Evolutionary conservation across 2,113 vertebrate species (phyloP), one percentile per base, ranked within the genome.

Genomic region (Scartelaos histophorus): DNA sequence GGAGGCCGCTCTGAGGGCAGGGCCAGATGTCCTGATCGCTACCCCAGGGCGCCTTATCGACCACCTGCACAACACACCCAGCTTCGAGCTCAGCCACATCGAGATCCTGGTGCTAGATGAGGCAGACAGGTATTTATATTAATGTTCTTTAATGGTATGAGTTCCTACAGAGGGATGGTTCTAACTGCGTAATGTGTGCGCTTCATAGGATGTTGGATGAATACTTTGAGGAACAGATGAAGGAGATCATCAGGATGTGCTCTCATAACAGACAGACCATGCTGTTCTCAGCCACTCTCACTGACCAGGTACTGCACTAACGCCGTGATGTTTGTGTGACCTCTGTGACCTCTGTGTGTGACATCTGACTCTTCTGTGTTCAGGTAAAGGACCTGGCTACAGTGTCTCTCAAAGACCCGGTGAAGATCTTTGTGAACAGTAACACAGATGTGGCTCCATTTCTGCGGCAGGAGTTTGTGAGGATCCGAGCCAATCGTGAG

Each of bases 151-250:
- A 29, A 29, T 29, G 29, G 29, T 29, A 29, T 29, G 29, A 29
- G 29, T 29, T 29, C 29, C 29, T 29, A 29, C 4, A 29, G 29
- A 29, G 29, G 29, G 29, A 29, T 29, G 29, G 29, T 29, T 29
- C 29, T 4, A 29, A 29, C 35, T 43, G 38, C 10, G 10, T 43
- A 38, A 38, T 10, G 7, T 43, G 1, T 58, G 56, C 25, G 21
- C 22, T 58, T 0, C 3, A 54, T 86, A 99, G 98, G 89, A 99
- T 99, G 98, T 76, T 99, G 89, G 97, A 99, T 9, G 98, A 99
- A 74, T 99, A 99, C 88, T 99, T 99, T 73, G 97, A 98, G 85
- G 98, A 99, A 66, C 98, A 99, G 93, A 99, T 99, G 97, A 98
- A 98, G 83, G 98, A 99, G 91, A 95, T 99, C 82, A 99, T 99